Percentiles rank a stretch among this genome's conserved stretches.
Evolutionary conservation across 2,888 invertebrate species (phyloP).

Genomic region (Lasioglossum calceatum): DNA sequence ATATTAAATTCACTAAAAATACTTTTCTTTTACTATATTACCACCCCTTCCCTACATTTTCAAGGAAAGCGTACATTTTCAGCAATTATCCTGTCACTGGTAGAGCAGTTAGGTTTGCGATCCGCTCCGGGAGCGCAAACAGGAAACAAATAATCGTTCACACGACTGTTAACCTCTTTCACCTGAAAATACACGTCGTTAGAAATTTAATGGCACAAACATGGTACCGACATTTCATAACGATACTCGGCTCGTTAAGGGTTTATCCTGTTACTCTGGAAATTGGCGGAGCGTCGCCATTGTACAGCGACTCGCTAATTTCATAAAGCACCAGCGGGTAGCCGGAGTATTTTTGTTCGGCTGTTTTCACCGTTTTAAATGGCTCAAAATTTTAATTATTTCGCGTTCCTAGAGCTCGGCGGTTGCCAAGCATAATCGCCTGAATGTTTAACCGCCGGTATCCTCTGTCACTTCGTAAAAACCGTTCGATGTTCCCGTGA

Average conservation of each 20-base stretch:
- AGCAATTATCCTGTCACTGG: background rate
- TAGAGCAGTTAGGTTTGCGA: background rate
- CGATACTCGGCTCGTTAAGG: constrained; percentile 28
- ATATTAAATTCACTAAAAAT: no score
- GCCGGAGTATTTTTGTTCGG: background rate
- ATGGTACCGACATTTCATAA: background rate
- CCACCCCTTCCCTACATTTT: background rate
- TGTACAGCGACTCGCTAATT: constrained; percentile 21
- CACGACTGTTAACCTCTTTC: background rate
- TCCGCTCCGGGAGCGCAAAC: background rate
- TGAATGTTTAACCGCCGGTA: background rate
- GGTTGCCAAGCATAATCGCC: background rate
- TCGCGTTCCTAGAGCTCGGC: background rate
- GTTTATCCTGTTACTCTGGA: constrained; percentile 12
- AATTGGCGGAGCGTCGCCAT: constrained; percentile 5
- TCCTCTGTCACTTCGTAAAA: background rate
- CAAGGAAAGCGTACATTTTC: background rate
- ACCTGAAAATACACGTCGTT: constrained; percentile 1
- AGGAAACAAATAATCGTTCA: background rate
- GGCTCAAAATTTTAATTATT: constrained; percentile 33
- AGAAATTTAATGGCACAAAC: constrained; percentile 1
- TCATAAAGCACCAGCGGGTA: background rate
- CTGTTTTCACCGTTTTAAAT: constrained; percentile 18
- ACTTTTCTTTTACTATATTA: background rate
- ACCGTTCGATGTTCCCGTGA: background rate